Conservation (phyloP, 2,113 vertebrate genomes). For the Pelmatolapia mariae region DNA sequence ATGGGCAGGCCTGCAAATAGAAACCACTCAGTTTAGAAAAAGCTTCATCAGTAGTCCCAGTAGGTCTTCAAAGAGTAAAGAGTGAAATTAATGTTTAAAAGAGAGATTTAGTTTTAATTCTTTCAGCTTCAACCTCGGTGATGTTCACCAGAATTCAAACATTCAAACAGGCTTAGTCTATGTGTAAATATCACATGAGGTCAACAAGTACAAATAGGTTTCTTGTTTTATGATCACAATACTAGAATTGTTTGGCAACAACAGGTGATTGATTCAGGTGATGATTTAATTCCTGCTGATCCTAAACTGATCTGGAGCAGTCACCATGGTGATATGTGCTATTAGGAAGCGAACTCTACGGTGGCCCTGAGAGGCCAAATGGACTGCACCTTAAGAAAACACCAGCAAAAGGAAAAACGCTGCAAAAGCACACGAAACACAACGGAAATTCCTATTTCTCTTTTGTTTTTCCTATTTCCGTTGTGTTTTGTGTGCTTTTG, state of each 20-base stretch:
- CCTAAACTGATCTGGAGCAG: not conserved
- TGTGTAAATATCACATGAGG: not conserved
- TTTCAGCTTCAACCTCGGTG: not conserved
- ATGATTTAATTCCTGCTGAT: not conserved
- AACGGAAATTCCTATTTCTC: not conserved
- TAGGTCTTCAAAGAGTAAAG: not conserved
- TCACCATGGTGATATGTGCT: not conserved
- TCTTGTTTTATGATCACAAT: not conserved
- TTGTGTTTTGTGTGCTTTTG: not conserved
- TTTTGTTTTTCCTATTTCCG: fast-evolving
- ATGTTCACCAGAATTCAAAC: not conserved
- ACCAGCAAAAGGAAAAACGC: not conserved
- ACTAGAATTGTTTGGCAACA: not conserved
- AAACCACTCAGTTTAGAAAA: not conserved
- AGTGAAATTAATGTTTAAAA: not conserved
- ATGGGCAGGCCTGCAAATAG: not conserved
- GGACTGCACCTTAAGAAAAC: not conserved
- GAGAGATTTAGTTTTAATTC: not conserved
- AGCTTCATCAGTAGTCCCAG: not conserved
- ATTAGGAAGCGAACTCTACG: not conserved
- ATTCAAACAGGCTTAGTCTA: not conserved
- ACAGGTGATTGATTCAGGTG: not conserved
- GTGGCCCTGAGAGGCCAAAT: not conserved
- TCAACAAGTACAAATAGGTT: not conserved
- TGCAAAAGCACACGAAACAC: not conserved